These are phyloP conservation scores for Capromys pilorides DNA, from an alignment of 2,797 vertebrate genomes.

Conservation along the genomic window DNA sequence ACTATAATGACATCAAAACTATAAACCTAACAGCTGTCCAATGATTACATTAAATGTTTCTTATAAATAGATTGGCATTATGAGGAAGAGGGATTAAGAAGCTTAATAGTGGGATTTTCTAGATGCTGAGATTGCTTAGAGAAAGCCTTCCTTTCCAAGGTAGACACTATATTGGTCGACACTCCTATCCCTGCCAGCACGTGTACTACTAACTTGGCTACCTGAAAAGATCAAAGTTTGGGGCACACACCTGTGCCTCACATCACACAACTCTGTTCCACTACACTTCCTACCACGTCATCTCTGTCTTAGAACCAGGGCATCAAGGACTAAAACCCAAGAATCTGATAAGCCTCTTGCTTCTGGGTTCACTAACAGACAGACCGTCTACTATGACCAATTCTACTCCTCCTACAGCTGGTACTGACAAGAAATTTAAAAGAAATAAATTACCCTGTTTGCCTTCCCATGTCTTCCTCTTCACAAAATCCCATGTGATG, in stretches of 20 bases:
- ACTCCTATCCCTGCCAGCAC: background rate
- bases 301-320: background rate
- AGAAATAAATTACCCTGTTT: constrained; percentile 84
- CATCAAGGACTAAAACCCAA: background rate
- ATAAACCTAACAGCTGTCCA: background rate
- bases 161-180: background rate
- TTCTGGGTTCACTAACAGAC: background rate
- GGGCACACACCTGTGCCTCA: background rate
- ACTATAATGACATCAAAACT: background rate
- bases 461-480: constrained; percentile 94
- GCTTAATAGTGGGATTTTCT: background rate
- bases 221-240: constrained; percentile 15
- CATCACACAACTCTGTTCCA: background rate
- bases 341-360: background rate
- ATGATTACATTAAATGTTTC: constrained; percentile 9
- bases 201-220: constrained; percentile 14
- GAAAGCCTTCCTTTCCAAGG: constrained; percentile 29
- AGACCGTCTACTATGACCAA: background rate
- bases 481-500: constrained; percentile 89
- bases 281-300: background rate
- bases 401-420: constrained; percentile 83
- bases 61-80: background rate
- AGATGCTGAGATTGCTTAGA: background rate
- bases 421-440: constrained; percentile 88
- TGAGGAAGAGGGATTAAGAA: background rate